These are phyloP conservation scores for Omphaloscelis lunosa DNA, from an alignment of 2,888 invertebrate species.

Conservation along the genomic window DNA sequence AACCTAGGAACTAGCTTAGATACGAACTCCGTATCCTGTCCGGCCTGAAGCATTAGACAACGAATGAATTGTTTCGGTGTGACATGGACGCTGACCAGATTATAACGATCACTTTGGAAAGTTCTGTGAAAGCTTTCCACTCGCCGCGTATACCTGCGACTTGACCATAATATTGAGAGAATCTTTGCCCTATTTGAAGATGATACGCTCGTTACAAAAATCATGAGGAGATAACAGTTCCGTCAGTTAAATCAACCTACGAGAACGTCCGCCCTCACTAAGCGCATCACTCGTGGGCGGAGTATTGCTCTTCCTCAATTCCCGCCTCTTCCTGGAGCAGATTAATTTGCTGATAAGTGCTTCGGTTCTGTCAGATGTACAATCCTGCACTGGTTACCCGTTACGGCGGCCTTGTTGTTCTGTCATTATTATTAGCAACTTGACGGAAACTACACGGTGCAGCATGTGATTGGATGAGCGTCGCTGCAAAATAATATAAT, in stretches of 20 bases:
- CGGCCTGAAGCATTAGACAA: neutral
- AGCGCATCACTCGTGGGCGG: neutral
- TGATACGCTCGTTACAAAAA: neutral
- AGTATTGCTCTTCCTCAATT: slow-evolving; percentile 2
- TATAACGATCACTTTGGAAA: neutral
- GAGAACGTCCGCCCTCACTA: neutral
- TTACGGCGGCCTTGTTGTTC: neutral
- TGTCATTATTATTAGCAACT: slow-evolving; percentile 2
- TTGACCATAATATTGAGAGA: neutral
- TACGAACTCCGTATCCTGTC: neutral
- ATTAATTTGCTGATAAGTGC: slow-evolving; percentile 12
- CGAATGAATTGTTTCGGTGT: neutral
- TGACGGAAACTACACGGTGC: neutral
- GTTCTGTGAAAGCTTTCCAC: neutral
- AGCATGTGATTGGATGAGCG: neutral
- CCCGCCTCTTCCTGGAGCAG: neutral
- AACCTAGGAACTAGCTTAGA: too few relatives aligned
- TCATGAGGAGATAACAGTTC: neutral
- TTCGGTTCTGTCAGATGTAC: neutral
- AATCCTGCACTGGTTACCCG: neutral
- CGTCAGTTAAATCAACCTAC: neutral
- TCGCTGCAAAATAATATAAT: neutral
- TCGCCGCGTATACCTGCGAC: neutral
- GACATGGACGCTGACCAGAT: neutral
- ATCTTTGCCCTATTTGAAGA: neutral